Percentiles rank a stretch among this genome's conserved stretches.
Conservation (phyloP, 2,113 vertebrate genomes). For the Poeciliopsis occidentalis region DNA sequence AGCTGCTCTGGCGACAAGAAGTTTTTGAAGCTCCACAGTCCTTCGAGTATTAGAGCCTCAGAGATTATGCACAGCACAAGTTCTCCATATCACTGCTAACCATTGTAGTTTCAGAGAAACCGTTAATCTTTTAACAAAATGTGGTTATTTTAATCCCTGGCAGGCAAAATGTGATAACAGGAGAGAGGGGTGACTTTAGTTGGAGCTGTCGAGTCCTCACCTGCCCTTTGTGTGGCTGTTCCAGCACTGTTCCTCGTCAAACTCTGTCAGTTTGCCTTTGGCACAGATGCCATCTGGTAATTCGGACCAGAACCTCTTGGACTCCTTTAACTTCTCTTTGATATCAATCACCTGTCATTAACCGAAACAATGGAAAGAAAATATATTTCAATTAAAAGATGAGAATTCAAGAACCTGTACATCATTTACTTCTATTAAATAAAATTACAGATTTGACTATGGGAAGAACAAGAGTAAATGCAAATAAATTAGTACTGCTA, state of each 20-base stretch:
- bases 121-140: constrained; percentile 62
- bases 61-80: constrained; percentile 50
- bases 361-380: constrained; percentile 44
- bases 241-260: constrained; percentile 94
- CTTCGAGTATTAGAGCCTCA: constrained; percentile 47
- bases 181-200: constrained; percentile 25
- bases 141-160: constrained; percentile 69
- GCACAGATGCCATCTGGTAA: constrained; percentile 92
- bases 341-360: constrained; percentile 90
- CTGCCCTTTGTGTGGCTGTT: constrained; percentile 96
- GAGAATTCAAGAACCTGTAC: not conserved
- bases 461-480: not conserved
- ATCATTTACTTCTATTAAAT: not conserved
- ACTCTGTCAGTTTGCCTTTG: constrained; percentile 83
- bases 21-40: constrained; percentile 45
- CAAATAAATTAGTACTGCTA: not conserved
- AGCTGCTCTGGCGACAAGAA: constrained; percentile 50
- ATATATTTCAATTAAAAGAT: not conserved
- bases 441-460: not conserved
- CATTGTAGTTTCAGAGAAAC: constrained; percentile 53
- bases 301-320: constrained; percentile 93
- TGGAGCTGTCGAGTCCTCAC: constrained; percentile 77
- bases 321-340: constrained; percentile 92
- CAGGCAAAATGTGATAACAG: constrained; percentile 62
- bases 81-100: constrained; percentile 52